phyloP scores from a whole-genome alignment of 2,113 vertebrate species.

The Callaeas wilsoni region DNA sequence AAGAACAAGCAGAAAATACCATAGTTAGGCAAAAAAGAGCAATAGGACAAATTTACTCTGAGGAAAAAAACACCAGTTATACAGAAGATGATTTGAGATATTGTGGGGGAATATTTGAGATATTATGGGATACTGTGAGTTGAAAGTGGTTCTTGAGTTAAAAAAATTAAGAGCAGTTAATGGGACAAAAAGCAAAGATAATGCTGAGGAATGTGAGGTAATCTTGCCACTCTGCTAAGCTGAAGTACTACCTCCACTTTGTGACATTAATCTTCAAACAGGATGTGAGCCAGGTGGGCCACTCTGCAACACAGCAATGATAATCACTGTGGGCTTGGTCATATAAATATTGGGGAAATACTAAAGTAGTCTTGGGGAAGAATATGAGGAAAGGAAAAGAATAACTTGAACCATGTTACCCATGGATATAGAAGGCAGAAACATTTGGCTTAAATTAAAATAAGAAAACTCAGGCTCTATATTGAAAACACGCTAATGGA shows the following conservation, averaged over 20 bases:
- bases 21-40: not conserved
- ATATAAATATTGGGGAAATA: not conserved
- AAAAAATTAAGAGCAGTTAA: not conserved
- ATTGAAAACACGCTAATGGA: not conserved
- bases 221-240: not conserved
- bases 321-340: not conserved
- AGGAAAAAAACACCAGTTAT: not conserved
- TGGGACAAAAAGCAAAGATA: not conserved
- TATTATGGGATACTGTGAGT: not conserved
- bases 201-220: not conserved
- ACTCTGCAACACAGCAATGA: not conserved
- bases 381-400: not conserved
- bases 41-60: not conserved
- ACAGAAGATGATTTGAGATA: rapidly evolving
- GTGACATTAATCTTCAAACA: not conserved
- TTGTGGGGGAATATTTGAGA: rapidly evolving
- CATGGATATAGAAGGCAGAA: not conserved
- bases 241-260: not conserved
- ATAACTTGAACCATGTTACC: not conserved
- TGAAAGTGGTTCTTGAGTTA: not conserved
- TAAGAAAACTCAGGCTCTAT: not conserved
- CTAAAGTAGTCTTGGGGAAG: not conserved
- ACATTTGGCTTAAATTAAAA: constrained; percentile 1
- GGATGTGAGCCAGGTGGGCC: not conserved
- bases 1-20: not conserved